A percentile compares a stretch with the other conserved stretches of the same genome.
phyloP scores from a whole-genome alignment of 2,797 vertebrate genomes.

The Rhinogobio ventralis region DNA sequence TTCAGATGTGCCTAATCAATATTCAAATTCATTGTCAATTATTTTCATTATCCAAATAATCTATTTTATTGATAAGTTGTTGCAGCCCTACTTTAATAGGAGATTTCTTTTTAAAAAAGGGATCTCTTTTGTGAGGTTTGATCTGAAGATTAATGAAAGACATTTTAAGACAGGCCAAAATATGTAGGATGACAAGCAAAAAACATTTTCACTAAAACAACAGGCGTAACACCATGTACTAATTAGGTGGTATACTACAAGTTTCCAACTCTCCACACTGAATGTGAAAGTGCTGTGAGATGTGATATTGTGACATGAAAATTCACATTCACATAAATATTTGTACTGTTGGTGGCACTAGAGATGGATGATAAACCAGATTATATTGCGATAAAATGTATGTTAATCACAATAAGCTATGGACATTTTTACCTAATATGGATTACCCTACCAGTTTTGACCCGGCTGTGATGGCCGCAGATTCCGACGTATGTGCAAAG shows the following conservation, averaged over 20 bases:
- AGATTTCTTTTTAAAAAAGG: slow-evolving; percentile 1
- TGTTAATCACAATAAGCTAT: neutral
- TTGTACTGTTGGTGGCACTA: neutral
- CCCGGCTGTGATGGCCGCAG: too few relatives aligned
- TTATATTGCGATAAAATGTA: neutral
- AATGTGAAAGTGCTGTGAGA: neutral
- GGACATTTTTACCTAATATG: neutral
- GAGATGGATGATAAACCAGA: neutral
- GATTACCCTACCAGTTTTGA: too few relatives aligned
- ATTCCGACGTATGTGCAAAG: too few relatives aligned
- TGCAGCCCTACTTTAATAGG: neutral
- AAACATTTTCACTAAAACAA: neutral
- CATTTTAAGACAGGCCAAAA: neutral
- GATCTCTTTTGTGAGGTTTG: neutral
- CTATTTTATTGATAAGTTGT: neutral
- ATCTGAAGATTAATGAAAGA: neutral
- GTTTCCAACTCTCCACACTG: neutral
- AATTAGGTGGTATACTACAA: neutral
- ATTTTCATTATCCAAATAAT: too few relatives aligned
- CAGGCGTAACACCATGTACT: neutral
- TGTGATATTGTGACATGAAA: neutral
- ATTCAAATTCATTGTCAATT: too few relatives aligned
- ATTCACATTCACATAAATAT: neutral
- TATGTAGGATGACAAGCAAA: neutral
- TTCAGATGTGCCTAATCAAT: too few relatives aligned